A percentile compares a stretch with the other conserved stretches of the same genome.
phyloP scores from a whole-genome alignment of 2,797 vertebrate species.

The Sylvia borin region DNA sequence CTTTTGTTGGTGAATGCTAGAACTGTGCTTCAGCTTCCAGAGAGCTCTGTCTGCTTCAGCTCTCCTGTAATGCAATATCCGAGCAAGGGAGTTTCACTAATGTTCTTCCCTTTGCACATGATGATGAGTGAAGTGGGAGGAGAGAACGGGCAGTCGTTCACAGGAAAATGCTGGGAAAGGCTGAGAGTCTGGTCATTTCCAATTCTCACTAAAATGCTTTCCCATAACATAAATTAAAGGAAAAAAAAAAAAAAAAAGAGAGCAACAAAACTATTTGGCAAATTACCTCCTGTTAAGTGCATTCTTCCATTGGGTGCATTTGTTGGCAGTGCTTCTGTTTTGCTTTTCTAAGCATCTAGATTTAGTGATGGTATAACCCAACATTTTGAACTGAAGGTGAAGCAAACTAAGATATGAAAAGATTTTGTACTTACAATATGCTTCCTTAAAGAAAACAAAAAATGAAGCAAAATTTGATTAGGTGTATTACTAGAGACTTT shows the following conservation, averaged over 20 bases:
- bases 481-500: background rate
- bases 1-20: background rate
- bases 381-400: background rate
- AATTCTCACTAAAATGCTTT: conserved; percentile 23
- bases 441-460: background rate
- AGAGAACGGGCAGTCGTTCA: background rate
- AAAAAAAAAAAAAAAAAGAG: background rate
- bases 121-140: background rate
- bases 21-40: background rate
- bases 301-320: background rate
- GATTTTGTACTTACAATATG: background rate
- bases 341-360: background rate
- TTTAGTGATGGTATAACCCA: background rate
- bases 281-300: background rate
- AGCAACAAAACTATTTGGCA: conserved; percentile 14
- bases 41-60: background rate
- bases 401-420: background rate
- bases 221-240: background rate
- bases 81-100: background rate
- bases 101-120: background rate
- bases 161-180: background rate
- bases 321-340: background rate
- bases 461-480: background rate
- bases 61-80: background rate
- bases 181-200: background rate